Base-by-base conservation (phyloP, 2,888 invertebrate genomes). In the Leistus spinibarbis region DNA sequence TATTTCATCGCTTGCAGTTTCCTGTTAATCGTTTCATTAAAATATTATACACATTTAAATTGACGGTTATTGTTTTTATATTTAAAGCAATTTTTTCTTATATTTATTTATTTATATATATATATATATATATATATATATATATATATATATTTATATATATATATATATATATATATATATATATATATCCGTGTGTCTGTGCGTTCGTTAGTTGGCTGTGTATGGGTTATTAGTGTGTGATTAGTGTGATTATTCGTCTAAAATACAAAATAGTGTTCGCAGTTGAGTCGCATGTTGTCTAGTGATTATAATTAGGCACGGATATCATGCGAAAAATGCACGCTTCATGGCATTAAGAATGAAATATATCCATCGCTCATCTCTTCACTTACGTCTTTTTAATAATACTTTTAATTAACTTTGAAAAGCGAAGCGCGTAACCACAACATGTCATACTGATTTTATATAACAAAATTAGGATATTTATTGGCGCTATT, bases 321-420 rank as follows among this genome's bases (percentile, higher is more conserved):
- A 9, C 57, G 57, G 17, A 57, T 17, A 57, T 57, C 57, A 57
- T 57, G 57, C 57, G 57, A 57, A 20, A 57, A 57, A 57, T 17
- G 17, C 17, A 57, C 20, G 57, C 16, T 57, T 57, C 57, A 57
- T 20, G 57, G 17, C n/a, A 57, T 20, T 19, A 57, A 57, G 57
- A 57, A 57, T 57, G 20, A 57, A 57, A 57, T 57, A 57, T 20
- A 57, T 27, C 57, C 16, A 57, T 57, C 17, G 27, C 27, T 27
- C 27, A 27, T 27, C 20, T 57, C 57, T 70, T 63, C 62, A 70
- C 54, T 70, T 70, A 63, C 70, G 62, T 70, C 64, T 54, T 63
- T 70, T 70, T 70, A 27, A 27, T 70, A 70, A 70, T 70, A 70
- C 53, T 70, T 70, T 70, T 70, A 70, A 70, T 70, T 70, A 70